Base-by-base conservation (phyloP, 2,113 vertebrate species). In the Hippoglossus stenolepis region DNA sequence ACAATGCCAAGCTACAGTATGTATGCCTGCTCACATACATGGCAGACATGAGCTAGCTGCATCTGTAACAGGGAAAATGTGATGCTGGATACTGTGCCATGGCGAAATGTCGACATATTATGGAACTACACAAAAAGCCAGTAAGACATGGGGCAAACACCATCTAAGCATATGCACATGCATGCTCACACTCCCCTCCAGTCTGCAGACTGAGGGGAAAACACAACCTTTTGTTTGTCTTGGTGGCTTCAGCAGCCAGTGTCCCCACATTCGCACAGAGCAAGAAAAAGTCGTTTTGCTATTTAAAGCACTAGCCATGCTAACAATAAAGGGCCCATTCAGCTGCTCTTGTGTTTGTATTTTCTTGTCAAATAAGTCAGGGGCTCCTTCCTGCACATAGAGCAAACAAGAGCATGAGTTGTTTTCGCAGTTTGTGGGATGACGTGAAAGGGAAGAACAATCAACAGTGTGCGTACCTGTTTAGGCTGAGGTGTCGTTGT, bases 51-150 rank as follows among this genome's bases (percentile, higher is more conserved):
- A 86, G 82, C 77, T 54, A 21, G 83, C 76, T 45, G n/a, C 87
- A 86, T 84, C 54, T 86, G 86, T 53, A 59, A 28, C 74, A 71
- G 75, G 87, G 91, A 92, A 93, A 93, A 90, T 77, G 66, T 92
- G 90, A 90, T 80, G 89, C 68, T 9, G 80, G 12, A 77, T 18
- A 35, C 68, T 72, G 54, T 53, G 63, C 78, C 65, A 70, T 66
- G 53, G 67, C 31, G 18, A 83, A 62, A 72, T 26, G 73, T 84
- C 57, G 12, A 28, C 81, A 82, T 61, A 51, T 64, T 68, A 86
- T 85, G 84, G 82, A 85, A 89, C 75, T 62, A 70, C 54, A 85
- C 60, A 77, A 73, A 65, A 88, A 75, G 28, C 35, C 70, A 67
- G 68, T 65, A 51, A 77, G 74, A 77, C 47, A 38, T 65, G 65